These are phyloP conservation scores for Hylomyscus alleni DNA, from an alignment of 2,797 vertebrate genomes.

Conservation along the genomic window DNA sequence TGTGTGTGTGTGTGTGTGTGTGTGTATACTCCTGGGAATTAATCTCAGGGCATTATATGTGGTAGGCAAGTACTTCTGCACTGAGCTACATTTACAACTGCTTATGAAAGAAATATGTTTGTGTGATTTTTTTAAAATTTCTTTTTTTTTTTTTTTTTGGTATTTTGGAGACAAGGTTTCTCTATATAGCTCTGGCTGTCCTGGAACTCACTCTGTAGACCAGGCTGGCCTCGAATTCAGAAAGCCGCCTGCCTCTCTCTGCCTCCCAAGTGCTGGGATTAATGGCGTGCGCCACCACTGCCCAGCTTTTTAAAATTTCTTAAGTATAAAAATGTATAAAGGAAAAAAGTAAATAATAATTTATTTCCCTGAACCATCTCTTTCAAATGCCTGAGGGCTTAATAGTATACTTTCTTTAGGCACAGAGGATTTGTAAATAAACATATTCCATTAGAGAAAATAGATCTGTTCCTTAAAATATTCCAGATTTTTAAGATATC, in stretches of 20 bases:
- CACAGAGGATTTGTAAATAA: not conserved
- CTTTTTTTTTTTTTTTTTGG: too few species aligned
- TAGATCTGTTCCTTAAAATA: conserved; percentile 47
- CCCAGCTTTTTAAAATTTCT: conserved; percentile 48
- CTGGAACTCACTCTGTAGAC: too few species aligned
- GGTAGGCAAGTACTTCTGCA: not conserved
- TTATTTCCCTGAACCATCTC: not conserved
- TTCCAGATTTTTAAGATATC: not conserved
- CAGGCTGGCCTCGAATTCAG: too few species aligned
- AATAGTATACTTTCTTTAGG: not conserved
- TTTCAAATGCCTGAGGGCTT: conserved; percentile 3
- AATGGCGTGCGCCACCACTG: too few species aligned
- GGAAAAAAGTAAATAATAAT: conserved; percentile 48
- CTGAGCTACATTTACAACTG: not conserved
- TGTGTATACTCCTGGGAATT: not conserved
- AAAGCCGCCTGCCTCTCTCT: too few species aligned
- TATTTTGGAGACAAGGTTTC: too few species aligned
- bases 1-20: too few species aligned
- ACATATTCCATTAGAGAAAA: conserved; percentile 31
- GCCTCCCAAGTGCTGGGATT: too few species aligned
- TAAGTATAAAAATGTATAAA: conserved; percentile 33
- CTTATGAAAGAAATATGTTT: conserved; percentile 48
- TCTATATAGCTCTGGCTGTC: too few species aligned
- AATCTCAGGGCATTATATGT: not conserved
- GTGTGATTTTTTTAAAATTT: too few species aligned